These are phyloP conservation scores for Sakesphorus luctuosus DNA, from an alignment of 2,113 vertebrate species.

Conservation along the genomic window DNA sequence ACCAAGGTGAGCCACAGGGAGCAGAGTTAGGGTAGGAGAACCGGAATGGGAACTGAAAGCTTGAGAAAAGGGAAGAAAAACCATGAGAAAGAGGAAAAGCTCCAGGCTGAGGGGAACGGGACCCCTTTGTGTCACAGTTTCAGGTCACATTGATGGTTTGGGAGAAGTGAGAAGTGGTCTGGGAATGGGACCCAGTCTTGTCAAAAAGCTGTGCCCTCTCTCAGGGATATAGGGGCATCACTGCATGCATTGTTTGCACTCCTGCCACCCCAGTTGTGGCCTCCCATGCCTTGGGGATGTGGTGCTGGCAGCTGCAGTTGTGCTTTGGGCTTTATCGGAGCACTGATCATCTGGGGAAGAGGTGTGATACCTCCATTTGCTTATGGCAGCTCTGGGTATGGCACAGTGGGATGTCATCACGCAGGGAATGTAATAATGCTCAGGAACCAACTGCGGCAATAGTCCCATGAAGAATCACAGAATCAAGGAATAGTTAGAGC, in stretches of 20 bases:
- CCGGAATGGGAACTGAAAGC: not conserved
- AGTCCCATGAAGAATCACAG: rapidly evolving
- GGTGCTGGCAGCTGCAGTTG: not conserved
- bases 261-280: not conserved
- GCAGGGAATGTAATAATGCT: rapidly evolving
- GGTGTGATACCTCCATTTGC: not conserved
- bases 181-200: not conserved
- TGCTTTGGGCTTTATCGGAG: not conserved
- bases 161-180: not conserved
- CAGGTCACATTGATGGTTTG: not conserved
- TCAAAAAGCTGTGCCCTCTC: not conserved
- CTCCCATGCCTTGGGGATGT: not conserved
- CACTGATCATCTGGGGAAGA: not conserved
- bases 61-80: not conserved
- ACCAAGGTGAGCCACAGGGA: not conserved
- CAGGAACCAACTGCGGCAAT: not conserved
- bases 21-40: not conserved
- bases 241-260: not conserved
- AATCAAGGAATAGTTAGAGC: not conserved
- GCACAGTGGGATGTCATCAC: not conserved
- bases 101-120: not conserved
- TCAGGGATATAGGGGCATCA: not conserved
- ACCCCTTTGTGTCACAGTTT: not conserved
- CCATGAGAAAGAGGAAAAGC: not conserved
- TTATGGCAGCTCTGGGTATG: not conserved